Evolutionary conservation across 30 jellyfish, hydroid and myxozoan genomes (phyloP).

Genomic region (Cassiopea andromeda): DNA sequence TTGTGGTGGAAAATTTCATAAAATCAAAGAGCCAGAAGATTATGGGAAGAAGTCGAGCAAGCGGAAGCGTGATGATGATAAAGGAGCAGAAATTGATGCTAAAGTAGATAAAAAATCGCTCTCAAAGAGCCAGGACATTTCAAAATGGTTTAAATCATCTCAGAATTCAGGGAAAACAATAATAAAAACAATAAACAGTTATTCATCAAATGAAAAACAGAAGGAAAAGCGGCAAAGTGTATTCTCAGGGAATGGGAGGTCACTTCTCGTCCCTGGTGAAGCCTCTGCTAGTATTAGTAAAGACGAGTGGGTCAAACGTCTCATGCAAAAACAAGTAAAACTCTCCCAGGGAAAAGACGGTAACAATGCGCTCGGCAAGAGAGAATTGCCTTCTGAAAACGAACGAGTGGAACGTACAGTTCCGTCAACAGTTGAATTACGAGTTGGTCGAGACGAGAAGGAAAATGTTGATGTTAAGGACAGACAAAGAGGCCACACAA

Average conservation of each 20-base stretch:
- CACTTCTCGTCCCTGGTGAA: conserved; percentile 13
- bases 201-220: neutral
- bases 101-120: neutral
- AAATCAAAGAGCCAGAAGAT: conserved; percentile 90
- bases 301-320: conserved; percentile 41
- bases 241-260: conserved; percentile 35
- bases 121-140: conserved; percentile 8
- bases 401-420: neutral
- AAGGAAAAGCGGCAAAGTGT: neutral
- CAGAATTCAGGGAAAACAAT: neutral
- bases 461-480: neutral
- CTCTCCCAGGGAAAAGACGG: neutral
- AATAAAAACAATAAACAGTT: neutral
- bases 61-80: conserved; percentile 32
- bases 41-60: conserved; percentile 64
- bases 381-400: neutral
- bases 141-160: conserved; percentile 65
- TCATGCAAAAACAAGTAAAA: conserved; percentile 31
- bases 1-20: conserved; percentile 88
- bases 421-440: neutral
- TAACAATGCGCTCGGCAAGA: neutral
- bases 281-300: neutral
- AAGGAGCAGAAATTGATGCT: neutral
- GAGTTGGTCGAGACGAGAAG: neutral
- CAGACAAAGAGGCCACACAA: neutral